Percentiles rank a stretch among this genome's conserved stretches.
These are phyloP conservation scores for Chaetodon auriga DNA, from an alignment of 2,113 vertebrate species.

Conservation along the genomic window DNA sequence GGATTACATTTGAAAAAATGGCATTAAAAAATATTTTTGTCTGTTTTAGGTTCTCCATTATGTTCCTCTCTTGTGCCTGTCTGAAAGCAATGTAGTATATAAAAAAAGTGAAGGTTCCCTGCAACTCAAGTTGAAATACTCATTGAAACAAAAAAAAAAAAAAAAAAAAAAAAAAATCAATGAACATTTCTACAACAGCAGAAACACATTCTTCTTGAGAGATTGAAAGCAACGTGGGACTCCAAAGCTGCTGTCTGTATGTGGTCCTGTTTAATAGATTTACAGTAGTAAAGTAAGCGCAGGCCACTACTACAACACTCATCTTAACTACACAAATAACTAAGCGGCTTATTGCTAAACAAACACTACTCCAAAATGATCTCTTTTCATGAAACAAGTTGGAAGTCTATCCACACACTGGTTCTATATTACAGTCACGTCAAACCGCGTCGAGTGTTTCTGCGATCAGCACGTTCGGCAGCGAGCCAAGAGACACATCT, in stretches of 20 bases:
- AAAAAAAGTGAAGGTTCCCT: background rate
- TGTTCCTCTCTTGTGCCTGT: background rate
- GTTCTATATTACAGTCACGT: background rate
- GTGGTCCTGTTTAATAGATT: background rate
- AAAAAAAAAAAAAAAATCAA: background rate
- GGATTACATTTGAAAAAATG: background rate
- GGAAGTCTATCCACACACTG: background rate
- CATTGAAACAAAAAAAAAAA: background rate
- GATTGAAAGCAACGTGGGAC: background rate
- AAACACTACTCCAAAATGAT: background rate
- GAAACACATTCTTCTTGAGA: background rate
- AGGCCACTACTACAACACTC: background rate
- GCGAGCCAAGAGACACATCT: constrained; percentile 34
- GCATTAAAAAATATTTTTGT: background rate
- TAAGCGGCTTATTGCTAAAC: background rate
- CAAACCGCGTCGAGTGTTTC: background rate
- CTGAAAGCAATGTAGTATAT: background rate
- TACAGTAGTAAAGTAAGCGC: background rate
- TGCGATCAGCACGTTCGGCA: background rate
- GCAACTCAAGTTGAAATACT: background rate
- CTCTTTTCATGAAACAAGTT: constrained; percentile 12
- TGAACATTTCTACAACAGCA: background rate
- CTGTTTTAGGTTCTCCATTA: background rate
- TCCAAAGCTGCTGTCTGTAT: background rate
- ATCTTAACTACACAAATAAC: background rate